Base-by-base conservation (phyloP, 1,140 invertebrate genomes). In the Notospermus geniculatus region DNA sequence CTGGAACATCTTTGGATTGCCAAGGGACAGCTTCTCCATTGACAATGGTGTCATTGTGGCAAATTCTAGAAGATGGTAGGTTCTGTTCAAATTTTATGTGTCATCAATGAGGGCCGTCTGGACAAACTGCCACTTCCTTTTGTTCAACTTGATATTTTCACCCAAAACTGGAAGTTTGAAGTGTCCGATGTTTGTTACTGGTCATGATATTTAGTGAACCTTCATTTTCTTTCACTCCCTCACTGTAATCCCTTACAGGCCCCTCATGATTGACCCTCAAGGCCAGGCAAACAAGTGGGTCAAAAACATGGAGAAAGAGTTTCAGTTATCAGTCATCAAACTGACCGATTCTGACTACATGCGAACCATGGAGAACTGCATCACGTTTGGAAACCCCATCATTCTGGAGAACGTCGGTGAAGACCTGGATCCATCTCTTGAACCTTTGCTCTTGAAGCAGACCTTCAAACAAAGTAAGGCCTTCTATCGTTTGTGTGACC, bases 211-310 rank as follows among this genome's bases (percentile, higher is more conserved):
- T n/a, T n/a, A n/a, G n/a, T n/a, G n/a, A n/a, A n/a, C n/a, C n/a
- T n/a, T n/a, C n/a, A n/a, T n/a, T n/a, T n/a, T n/a, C n/a, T n/a
- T n/a, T n/a, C n/a, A n/a, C n/a, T 50, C n/a, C n/a, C n/a, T 50
- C 25, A 5, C 25, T 23, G 4, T 7, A 36, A 36, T 7, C 32
- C 7, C 32, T 61, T 67, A 9, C 56, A 83, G 91, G 89, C 91
- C 93, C 0, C 75, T 97, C 19, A 91, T 97, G 88, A 95, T 97
- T 70, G 95, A 97, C 83, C 94, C 94, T 0, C 93, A 97, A 84
- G 90, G 88, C 53, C 93, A 96, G 85, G 94, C 93, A 0, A 95
- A 92, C 73, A 75, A 79, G 75, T 96, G 93, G 93, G 86, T 95
- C 4, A 95, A 93, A 82, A 95, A 94, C 75, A 90, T 92, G 87